Evolutionary conservation across 2,797 vertebrate species (phyloP), one percentile per base, ranked within the genome.

Genomic region (Micropoecilia bifurca): DNA sequence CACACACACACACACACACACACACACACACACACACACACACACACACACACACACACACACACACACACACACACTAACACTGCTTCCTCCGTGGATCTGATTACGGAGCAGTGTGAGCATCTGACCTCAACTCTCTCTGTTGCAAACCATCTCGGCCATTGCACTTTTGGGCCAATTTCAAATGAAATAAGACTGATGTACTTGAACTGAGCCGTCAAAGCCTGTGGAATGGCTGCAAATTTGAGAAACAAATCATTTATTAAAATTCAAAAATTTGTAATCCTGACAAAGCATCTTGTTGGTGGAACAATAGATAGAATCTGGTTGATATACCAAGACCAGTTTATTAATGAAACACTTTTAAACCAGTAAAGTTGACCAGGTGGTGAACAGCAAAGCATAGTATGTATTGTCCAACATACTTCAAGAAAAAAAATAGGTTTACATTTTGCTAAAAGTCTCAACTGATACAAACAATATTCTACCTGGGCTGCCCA

Each of bases 241-340:
- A 63, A 71, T 47, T 33, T 46, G 33, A 45, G 69, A 88, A 92
- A 90, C 78, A 73, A 61, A 82, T 45, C 41, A 83, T 84, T 83
- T 85, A 92, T 90, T 84, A 87, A 76, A 83, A 85, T 88, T 83
- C 69, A 2, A 43, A 83, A 36, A 53, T 25, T 3, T 25, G 50
- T 83, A 73, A 75, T 79, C 76, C 75, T 80, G 87, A 91, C 68
- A 48, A 48, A 77, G 80, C 46, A 22, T 22, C 81, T 83, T 75
- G 63, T 63, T 53, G 53, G 30, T 4, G 18, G 79, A 55, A 83
- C 57, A 59, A 43, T 77, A 48, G n/a, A 71, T 73, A 82, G 59
- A 46, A 80, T 93, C 81, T 86, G 80, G 53, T 9, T 76, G 77
- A 86, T 46, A 76, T 71, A 41, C 25, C 4, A 71, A 71, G 0